Evolutionary conservation across 2,797 vertebrate species (phyloP), one percentile per base, ranked within the genome.

Genomic region (Otus scops): DNA sequence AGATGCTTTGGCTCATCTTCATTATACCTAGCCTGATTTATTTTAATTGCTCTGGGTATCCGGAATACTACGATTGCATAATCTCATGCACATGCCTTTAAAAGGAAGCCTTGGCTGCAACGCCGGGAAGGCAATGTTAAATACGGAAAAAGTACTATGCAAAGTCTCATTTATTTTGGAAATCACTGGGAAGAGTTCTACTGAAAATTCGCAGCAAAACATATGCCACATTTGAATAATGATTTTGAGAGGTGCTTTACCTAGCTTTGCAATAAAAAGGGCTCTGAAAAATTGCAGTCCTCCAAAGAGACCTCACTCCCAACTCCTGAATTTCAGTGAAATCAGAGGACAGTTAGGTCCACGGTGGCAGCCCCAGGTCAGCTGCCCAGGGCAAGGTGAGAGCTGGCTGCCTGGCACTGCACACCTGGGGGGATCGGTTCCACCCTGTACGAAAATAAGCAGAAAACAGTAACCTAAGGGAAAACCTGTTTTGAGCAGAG

Each of bases 1-100:
- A 96, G 96, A 96, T 96, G 96, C 93, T 95, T 95, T 96, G 91
- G 70, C 92, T 97, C 95, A 91, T 96, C 92, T 97, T 97, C 95
- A 93, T 97, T 97, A 95, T 97, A 97, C 95, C 95, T 97, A 95
- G 89, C 59, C 92, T 96, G 96, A 96, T 97, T 97, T 97, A 96
- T 96, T 97, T 97, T 95, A 96, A 97, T 97, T 97, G 86, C 94
- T 95, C 84, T 87, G 94, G 67, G 92, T 95, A 96, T 95, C 96
- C 60, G 18, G 92, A 95, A 93, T 96, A 95, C 96, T 92, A 95
- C 5, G 64, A 92, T 96, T 97, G 96, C 95, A 95, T 96, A 95
- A 95, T 95, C 93, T 95, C 85, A 82, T 64, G 89, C 87, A 94
- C 92, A 96, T 91, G 91, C 85, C 95, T 97, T 97, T 97, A 95